These are phyloP conservation scores for Aselliscus stoliczkanus DNA, from an alignment of 2,797 vertebrate species.

Conservation along the genomic window DNA sequence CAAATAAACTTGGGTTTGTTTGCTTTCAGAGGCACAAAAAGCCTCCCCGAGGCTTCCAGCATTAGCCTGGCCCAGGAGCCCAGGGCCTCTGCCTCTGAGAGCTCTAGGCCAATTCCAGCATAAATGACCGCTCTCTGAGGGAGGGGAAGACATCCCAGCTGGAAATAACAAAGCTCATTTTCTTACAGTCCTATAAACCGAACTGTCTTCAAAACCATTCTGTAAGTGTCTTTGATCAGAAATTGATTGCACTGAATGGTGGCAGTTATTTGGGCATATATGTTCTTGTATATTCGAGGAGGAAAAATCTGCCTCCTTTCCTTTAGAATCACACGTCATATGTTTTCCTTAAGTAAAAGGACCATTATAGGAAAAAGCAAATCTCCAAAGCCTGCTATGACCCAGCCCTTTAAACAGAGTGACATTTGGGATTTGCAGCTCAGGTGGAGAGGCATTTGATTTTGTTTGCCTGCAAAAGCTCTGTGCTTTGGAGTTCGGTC, in stretches of 20 bases:
- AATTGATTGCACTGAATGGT: not conserved
- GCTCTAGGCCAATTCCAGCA: not conserved
- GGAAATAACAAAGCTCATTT: not conserved
- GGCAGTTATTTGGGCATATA: not conserved
- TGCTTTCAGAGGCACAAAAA: not conserved
- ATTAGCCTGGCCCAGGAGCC: not conserved
- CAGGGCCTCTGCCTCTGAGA: not conserved
- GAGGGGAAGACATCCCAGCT: not conserved
- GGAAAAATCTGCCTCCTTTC: not conserved
- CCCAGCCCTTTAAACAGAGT: not conserved
- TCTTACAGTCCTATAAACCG: not conserved
- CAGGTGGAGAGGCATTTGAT: not conserved
- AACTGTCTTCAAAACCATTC: not conserved
- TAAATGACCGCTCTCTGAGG: not conserved
- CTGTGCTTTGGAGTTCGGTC: conserved; percentile 17
- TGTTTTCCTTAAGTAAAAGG: not conserved
- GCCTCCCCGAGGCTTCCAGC: not conserved
- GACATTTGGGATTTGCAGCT: not conserved
- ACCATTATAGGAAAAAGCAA: not conserved
- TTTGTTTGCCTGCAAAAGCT: not conserved
- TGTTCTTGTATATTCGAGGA: not conserved
- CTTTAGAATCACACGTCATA: not conserved
- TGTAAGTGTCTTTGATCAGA: not conserved
- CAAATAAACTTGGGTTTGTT: not conserved
- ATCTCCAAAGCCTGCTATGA: accelerated